phyloP scores from a whole-genome alignment of 2,797 vertebrate genomes.

The Ibycter americanus region DNA sequence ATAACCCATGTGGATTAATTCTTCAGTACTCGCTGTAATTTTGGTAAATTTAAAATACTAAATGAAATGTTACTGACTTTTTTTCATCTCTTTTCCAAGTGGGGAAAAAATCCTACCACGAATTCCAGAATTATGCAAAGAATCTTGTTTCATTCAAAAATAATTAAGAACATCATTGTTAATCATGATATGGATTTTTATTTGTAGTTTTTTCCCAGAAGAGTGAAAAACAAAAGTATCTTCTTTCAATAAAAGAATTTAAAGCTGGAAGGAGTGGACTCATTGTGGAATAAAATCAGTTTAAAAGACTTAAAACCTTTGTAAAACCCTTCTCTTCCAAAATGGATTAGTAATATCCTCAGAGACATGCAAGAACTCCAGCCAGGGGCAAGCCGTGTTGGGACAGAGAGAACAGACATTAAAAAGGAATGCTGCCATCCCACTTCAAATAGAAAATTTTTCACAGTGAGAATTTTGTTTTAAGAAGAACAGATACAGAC shows the following conservation, averaged over 20 bases:
- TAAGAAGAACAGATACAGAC: not conserved
- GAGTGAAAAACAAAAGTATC: not conserved
- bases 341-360: constrained; percentile 16
- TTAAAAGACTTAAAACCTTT: not conserved
- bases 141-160: not conserved
- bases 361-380: constrained; percentile 1
- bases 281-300: not conserved
- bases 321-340: constrained; percentile 25
- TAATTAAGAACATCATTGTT: not conserved
- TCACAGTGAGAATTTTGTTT: not conserved
- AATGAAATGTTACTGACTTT: not conserved
- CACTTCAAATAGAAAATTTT: constrained; percentile 13
- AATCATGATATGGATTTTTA: not conserved
- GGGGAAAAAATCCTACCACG: not conserved
- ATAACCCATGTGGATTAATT: not conserved
- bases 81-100: not conserved
- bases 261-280: not conserved
- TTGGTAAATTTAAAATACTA: not conserved
- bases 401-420: constrained; percentile 5
- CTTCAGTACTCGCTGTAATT: not conserved
- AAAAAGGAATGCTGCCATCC: constrained; percentile 4
- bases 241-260: not conserved
- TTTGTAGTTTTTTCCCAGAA: not conserved
- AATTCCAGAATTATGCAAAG: not conserved
- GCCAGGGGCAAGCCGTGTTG: not conserved